These are phyloP conservation scores for Melanocharis versteri DNA, from an alignment of 2,113 vertebrate genomes.

Conservation along the genomic window DNA sequence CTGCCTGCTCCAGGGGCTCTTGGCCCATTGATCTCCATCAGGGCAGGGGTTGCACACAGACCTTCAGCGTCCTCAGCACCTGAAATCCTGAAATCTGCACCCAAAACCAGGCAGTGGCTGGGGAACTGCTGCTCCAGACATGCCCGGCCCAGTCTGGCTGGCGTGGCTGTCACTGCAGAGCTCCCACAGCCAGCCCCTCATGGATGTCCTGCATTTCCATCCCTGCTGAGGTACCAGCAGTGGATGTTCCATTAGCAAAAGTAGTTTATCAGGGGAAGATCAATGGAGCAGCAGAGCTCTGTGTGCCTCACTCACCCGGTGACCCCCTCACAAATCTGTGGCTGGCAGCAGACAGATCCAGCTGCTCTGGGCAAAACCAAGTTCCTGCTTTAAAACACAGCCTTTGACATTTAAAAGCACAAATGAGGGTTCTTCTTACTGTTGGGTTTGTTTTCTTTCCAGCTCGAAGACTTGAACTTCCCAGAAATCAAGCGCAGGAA, in stretches of 20 bases:
- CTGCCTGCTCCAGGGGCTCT: not conserved
- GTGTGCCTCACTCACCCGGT: not conserved
- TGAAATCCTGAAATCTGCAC: not conserved
- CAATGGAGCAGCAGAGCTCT: not conserved
- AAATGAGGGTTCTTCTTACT: not conserved
- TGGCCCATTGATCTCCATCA: not conserved
- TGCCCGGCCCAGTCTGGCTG: not conserved
- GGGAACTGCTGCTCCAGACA: not conserved
- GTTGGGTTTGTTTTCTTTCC: not conserved
- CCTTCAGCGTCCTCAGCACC: not conserved
- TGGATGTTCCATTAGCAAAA: not conserved
- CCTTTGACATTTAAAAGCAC: not conserved
- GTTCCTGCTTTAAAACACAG: not conserved
- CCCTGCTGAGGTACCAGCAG: not conserved
- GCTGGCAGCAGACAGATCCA: not conserved
- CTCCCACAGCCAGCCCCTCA: not conserved
- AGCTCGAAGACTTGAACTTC: conserved; percentile 92
- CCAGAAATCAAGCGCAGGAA: conserved; percentile 90
- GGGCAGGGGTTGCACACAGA: not conserved
- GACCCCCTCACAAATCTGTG: not conserved
- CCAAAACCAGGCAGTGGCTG: not conserved
- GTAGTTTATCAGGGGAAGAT: not conserved
- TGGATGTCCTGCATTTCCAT: rapidly evolving
- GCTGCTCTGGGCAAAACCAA: not conserved
- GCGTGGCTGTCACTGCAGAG: not conserved